Conservation (phyloP, 2,797 vertebrate genomes). For the Orestias chungarensis region DNA sequence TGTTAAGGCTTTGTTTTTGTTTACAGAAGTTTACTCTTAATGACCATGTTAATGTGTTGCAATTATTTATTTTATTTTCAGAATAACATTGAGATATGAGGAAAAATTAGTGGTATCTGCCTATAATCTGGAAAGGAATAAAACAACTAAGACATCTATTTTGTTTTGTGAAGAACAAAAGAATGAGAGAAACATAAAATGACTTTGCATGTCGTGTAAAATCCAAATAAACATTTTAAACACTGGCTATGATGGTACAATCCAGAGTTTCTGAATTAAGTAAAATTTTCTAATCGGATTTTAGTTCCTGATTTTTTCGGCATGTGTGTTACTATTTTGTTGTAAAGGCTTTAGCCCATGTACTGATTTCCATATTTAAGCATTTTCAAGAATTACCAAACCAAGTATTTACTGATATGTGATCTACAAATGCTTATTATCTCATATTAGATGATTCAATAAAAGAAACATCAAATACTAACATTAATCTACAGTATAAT, state of each 20-base stretch:
- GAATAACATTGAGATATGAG: background rate
- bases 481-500: background rate
- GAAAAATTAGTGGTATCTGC: background rate
- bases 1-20: too few species aligned
- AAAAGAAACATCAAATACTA: background rate
- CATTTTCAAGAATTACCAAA: background rate
- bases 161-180: background rate
- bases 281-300: background rate
- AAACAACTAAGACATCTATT: background rate
- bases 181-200: background rate
- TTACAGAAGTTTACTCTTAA: too few species aligned
- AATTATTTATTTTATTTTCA: too few species aligned
- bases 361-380: background rate
- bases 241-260: background rate
- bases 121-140: too few species aligned
- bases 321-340: background rate
- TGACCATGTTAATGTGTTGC: too few species aligned
- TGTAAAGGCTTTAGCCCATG: background rate
- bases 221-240: background rate
- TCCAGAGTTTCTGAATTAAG: constrained; percentile 8
- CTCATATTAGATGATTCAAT: background rate
- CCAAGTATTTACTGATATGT: background rate
- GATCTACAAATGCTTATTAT: background rate
- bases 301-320: background rate
- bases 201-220: background rate